Evolutionary conservation across 2,797 vertebrate species (phyloP), one percentile per base, ranked within the genome.

Genomic region (Odontamblyopus lacepedii): DNA sequence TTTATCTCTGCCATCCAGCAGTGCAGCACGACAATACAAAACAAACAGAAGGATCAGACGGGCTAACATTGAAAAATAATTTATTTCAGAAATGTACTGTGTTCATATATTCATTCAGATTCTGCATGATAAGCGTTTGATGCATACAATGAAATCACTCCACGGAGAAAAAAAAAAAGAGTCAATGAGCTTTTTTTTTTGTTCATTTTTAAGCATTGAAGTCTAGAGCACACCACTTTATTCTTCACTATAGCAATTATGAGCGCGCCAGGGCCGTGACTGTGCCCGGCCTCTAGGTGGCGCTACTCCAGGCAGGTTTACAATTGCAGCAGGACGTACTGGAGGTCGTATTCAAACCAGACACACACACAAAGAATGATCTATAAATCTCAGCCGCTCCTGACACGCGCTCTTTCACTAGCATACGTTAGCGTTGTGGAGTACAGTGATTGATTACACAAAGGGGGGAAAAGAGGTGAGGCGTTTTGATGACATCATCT

Each of bases 41-140:
- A 8, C 23, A 48, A 48, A 79, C 78, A 48, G 26, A 35, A 89
- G 35, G 13, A 81, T 68, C 78, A 81, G 73, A 74, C 74, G 0
- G 5, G 5, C 41, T 76, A 91, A 92, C 91, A 92, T 93, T 92
- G 90, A 92, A 93, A 93, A 93, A 93, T 93, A 92, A 92, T 91
- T 91, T 89, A 91, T 90, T 91, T 92, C 86, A 85, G 90, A 93
- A 93, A 93, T 87, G 89, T 91, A 91, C 87, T 86, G 90, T 91
- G 91, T 93, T 91, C 87, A 91, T 90, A 92, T 91, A 91, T 92
- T 85, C 92, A 93, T 89, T 92, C 92, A 94, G 86, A 86, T 88
- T 90, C 87, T 83, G 89, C 89, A 91, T 89, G 90, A 92, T 88
- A 90, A 86, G 86, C 87, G 82, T 81, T 88, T 90, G 85, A 80